Evolutionary conservation across 2,888 invertebrate genomes (phyloP).

Genomic region (Anticlea derivata): DNA sequence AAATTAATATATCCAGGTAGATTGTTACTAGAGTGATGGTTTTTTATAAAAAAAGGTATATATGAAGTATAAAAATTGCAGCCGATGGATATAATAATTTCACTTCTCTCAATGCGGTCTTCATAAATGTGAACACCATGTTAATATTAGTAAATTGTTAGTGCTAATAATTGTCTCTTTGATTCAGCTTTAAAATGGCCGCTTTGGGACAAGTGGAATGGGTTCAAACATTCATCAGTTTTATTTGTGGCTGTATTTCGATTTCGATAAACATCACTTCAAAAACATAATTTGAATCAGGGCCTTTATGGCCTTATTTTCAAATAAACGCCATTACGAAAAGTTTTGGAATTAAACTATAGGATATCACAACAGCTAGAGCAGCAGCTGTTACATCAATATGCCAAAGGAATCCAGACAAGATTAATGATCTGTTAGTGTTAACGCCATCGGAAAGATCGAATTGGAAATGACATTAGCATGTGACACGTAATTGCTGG

Average conservation of each 20-base stretch:
- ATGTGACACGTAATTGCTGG: too few relatives aligned
- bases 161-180: slow-evolving; percentile 33
- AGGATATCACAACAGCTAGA: too few relatives aligned
- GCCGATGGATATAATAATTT: slow-evolving; percentile 52
- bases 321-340: too few relatives aligned
- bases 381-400: too few relatives aligned
- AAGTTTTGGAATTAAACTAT: too few relatives aligned
- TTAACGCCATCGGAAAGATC: too few relatives aligned
- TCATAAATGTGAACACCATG: slow-evolving; percentile 57
- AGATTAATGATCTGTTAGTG: too few relatives aligned
- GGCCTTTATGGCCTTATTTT: slow-evolving; percentile 1
- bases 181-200: slow-evolving; percentile 60
- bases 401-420: too few relatives aligned
- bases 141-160: slow-evolving; percentile 24
- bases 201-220: slow-evolving; percentile 57
- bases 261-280: slow-evolving; percentile 47
- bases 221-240: slow-evolving; percentile 55
- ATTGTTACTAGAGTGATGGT: slow-evolving; percentile 82
- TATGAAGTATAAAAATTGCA: slow-evolving; percentile 54
- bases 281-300: slow-evolving; percentile 8
- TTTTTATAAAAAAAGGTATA: slow-evolving; percentile 71
- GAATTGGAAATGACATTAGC: too few relatives aligned
- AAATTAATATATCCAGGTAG: slow-evolving; percentile 76
- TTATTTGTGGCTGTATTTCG: slow-evolving; percentile 72
- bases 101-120: slow-evolving; percentile 53